Evolutionary conservation across 1,140 invertebrate genomes (phyloP), one percentile per base, ranked within the genome.

Genomic region (Pseudobourletiella spinata): DNA sequence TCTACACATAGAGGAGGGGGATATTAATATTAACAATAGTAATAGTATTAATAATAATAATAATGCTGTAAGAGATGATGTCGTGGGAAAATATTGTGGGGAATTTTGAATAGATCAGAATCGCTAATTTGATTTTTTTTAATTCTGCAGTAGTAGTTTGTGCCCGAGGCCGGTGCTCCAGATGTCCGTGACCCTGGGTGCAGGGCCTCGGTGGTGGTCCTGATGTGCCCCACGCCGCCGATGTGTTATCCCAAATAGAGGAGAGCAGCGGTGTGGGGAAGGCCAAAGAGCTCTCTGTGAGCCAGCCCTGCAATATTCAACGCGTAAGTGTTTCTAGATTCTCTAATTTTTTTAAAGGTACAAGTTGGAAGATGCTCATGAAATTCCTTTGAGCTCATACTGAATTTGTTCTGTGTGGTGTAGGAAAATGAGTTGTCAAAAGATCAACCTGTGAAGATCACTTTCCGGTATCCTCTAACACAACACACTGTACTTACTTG

Each of bases 191-290:
- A 86, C 86, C 85, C 88, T 95, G 86, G 91, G 91, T 79, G 86
- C 91, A 82, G 92, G 91, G 91, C 92, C 92, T 94, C 90, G 86
- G 90, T 93, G 88, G 89, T 89, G 86, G 81, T 89, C 87, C 90
- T 94, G 91, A 90, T 89, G 88, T 80, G 79, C 86, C 87, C 86
- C 86, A 86, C 81, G 82, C 84, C 83, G 83, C 81, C 77, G 77
- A 80, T 76, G 72, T 75, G 79, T 81, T 81, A 78, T 79, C 74
- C 76, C 76, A 77, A 76, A 81, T 77, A 80, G 81, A 83, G 84
- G 84, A 86, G 84, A 84, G 84, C 84, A 84, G 81, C 84, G 84
- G 84, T 79, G 83, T 86, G 84, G 85, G 85, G 84, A 83, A 84
- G 81, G 79, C 78, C 26, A 32, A 54, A 65, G 57, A 64, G 42